Evolutionary conservation across 2,113 vertebrate species (phyloP).

Genomic region (Gallinago paraguaiae): DNA sequence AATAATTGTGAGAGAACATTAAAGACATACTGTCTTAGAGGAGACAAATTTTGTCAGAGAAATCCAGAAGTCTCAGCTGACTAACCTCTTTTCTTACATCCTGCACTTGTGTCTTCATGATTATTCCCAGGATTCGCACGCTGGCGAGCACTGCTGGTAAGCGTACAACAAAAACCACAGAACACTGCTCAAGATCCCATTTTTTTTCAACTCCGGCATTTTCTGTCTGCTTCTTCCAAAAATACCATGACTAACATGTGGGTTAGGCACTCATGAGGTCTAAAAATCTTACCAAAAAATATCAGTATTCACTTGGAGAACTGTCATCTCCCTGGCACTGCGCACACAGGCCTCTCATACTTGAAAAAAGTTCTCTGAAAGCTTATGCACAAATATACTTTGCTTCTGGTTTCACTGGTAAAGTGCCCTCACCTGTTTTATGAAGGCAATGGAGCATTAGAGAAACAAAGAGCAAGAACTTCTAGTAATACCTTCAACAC

Average conservation of each 20-base stretch:
- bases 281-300: background rate
- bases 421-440: background rate
- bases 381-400: background rate
- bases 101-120: background rate
- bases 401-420: background rate
- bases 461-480: background rate
- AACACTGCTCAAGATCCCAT: background rate
- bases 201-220: background rate
- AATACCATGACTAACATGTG: background rate
- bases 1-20: background rate
- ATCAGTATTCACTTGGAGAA: background rate
- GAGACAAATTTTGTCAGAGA: background rate
- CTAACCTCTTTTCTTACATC: background rate
- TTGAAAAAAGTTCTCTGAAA: background rate
- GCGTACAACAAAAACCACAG: background rate
- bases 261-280: background rate
- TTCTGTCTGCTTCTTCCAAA: background rate
- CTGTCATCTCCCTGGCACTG: background rate
- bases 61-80: background rate
- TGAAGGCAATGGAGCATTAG: background rate
- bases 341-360: background rate
- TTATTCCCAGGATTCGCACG: background rate
- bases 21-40: background rate
- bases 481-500: background rate
- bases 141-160: background rate